Evolutionary conservation across 1,140 invertebrate genomes (phyloP).

Genomic region (Condylostylus longicornis): DNA sequence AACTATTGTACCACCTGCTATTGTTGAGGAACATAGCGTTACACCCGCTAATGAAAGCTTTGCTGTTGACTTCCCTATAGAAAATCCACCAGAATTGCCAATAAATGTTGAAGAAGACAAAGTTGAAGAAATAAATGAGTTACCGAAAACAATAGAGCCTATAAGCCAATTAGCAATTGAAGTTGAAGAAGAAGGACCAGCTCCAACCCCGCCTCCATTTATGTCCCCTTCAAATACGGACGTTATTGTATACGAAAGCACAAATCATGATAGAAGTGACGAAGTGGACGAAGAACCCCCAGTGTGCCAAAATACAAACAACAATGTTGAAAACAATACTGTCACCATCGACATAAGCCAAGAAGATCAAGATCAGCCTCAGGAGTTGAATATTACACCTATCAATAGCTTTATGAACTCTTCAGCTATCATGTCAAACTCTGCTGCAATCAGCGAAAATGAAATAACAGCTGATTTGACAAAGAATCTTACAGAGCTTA

Average conservation of each 20-base stretch:
- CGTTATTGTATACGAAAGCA: constrained; percentile 3
- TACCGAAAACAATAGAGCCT: too few relatives aligned
- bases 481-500: constrained; percentile 1
- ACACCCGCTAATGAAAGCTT: too few relatives aligned
- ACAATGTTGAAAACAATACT: background rate
- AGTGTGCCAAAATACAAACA: background rate
- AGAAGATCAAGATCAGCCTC: background rate
- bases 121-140: too few relatives aligned
- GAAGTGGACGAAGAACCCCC: background rate
- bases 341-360: background rate
- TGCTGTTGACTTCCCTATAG: too few relatives aligned
- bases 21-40: too few relatives aligned
- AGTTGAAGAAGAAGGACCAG: too few relatives aligned
- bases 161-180: too few relatives aligned
- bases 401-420: too few relatives aligned
- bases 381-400: background rate
- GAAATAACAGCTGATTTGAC: background rate
- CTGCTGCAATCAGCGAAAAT: background rate
- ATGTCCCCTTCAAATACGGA: background rate
- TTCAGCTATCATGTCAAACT: background rate
- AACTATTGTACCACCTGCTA: too few relatives aligned
- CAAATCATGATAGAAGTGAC: constrained; percentile 4
- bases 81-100: too few relatives aligned
- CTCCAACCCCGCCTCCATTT: too few relatives aligned
- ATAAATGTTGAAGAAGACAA: too few relatives aligned